Conservation (phyloP, 2,888 invertebrate species). For the Polyommatus icarus region DNA sequence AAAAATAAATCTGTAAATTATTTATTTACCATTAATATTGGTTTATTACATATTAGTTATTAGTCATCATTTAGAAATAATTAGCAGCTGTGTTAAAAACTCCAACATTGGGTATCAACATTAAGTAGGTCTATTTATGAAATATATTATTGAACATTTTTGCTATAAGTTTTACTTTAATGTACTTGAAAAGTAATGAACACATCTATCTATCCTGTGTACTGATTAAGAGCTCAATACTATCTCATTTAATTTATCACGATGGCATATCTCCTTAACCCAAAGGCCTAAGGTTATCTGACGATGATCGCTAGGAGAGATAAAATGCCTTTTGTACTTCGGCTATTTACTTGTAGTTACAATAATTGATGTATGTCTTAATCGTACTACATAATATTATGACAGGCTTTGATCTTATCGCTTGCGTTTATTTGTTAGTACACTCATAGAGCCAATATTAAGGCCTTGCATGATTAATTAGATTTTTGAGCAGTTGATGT, state of each 20-base stretch:
- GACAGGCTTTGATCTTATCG: slow-evolving; percentile 13
- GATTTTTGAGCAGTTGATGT: neutral
- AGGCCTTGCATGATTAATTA: neutral
- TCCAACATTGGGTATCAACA: too few species aligned
- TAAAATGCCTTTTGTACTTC: slow-evolving; percentile 16
- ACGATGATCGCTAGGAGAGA: neutral
- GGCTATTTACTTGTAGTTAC: slow-evolving; percentile 10
- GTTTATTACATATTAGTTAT: too few species aligned
- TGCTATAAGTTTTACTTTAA: neutral
- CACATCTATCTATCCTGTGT: neutral
- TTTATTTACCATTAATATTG: too few species aligned
- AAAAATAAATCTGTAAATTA: neutral
- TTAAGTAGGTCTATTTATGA: too few species aligned
- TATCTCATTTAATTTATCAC: slow-evolving; percentile 24
- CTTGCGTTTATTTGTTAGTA: neutral
- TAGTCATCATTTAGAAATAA: too few species aligned
- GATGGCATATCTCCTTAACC: slow-evolving; percentile 1
- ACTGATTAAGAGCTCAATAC: slow-evolving; percentile 15
- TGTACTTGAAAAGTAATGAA: neutral
- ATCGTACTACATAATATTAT: slow-evolving; percentile 15
- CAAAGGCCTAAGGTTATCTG: slow-evolving; percentile 21
- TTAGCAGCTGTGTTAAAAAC: too few species aligned
- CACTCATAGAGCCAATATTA: neutral
- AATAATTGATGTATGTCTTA: slow-evolving; percentile 17
- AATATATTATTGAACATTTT: too few species aligned